Evolutionary conservation across 1,140 invertebrate species (phyloP).

Genomic region (Eumaeus atala): DNA sequence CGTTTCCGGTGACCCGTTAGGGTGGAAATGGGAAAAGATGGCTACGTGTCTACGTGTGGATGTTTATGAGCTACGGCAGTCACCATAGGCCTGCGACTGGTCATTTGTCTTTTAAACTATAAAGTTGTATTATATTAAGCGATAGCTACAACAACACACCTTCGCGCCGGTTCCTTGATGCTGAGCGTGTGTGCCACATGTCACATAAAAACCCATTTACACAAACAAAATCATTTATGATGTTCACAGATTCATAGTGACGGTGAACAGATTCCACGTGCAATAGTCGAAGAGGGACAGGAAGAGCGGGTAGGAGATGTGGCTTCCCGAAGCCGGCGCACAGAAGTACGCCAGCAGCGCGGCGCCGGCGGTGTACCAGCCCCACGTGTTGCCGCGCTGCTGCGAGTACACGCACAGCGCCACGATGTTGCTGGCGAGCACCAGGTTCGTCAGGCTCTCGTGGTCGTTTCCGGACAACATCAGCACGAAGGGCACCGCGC

Average conservation of each 20-base stretch:
- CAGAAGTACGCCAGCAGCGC: constrained; percentile 47
- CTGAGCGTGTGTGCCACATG: background rate
- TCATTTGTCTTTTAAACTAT: too few relatives aligned
- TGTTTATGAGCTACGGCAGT: too few relatives aligned
- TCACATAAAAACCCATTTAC: background rate
- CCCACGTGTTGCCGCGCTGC: constrained; percentile 37
- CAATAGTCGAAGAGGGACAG: constrained; percentile 51
- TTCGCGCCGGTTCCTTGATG: too few relatives aligned
- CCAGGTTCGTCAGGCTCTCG: constrained; percentile 38
- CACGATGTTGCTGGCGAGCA: constrained; percentile 48
- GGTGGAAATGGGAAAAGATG: too few relatives aligned
- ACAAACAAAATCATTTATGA: too few relatives aligned
- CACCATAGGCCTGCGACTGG: too few relatives aligned
- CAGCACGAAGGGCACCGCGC: constrained; percentile 49
- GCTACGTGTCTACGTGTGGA: too few relatives aligned
- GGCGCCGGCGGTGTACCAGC: constrained; percentile 52
- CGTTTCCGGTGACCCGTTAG: too few relatives aligned
- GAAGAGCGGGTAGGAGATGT: constrained; percentile 42
- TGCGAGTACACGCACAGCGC: constrained; percentile 44
- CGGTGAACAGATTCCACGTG: constrained; percentile 32
- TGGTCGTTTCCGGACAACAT: constrained; percentile 44
- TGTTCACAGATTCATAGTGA: too few relatives aligned
- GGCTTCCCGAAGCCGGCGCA: constrained; percentile 26
- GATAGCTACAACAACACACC: too few relatives aligned
- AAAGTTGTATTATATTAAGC: too few relatives aligned